A percentile compares a stretch with the other conserved stretches of the same genome.
Evolutionary conservation across 2,113 vertebrate species (phyloP).

Genomic region (Ia io): DNA sequence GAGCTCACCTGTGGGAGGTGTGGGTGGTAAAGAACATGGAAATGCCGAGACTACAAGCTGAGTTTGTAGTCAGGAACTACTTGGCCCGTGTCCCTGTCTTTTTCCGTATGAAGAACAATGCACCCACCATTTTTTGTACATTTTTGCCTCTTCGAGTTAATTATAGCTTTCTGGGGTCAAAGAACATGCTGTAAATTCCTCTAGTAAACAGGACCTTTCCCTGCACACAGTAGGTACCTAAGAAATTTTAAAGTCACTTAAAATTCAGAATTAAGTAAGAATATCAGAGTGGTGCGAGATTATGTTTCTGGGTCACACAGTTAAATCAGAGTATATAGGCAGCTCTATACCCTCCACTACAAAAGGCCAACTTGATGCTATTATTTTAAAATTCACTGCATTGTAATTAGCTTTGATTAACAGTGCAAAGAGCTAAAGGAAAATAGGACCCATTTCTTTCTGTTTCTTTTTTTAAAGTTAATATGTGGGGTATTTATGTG

Average conservation of each 20-base stretch:
- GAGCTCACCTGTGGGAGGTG: not conserved
- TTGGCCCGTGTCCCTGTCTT: not conserved
- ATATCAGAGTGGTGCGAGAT: not conserved
- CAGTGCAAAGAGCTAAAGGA: conserved; percentile 47
- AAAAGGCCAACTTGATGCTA: not conserved
- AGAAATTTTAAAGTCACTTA: not conserved
- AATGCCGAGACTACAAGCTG: not conserved
- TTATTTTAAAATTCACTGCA: conserved; percentile 20
- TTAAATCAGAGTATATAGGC: not conserved
- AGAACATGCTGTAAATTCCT: not conserved
- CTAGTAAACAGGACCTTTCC: not conserved
- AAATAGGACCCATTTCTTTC: conserved; percentile 49
- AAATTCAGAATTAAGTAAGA: not conserved
- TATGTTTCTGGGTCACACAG: not conserved
- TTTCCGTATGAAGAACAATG: too few species aligned
- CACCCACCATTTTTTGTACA: not conserved
- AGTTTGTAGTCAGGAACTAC: not conserved
- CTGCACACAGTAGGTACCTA: not conserved
- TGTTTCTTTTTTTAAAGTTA: not conserved
- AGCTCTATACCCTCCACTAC: not conserved
- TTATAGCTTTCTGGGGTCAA: not conserved
- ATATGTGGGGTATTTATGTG: conserved; percentile 58
- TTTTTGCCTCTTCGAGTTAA: not conserved
- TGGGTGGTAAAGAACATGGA: not conserved
- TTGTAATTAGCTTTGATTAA: conserved; percentile 73